Percentiles rank a stretch among this genome's conserved stretches.
phyloP scores from a whole-genome alignment of 2,797 vertebrate species.

The Lithobates pipiens region DNA sequence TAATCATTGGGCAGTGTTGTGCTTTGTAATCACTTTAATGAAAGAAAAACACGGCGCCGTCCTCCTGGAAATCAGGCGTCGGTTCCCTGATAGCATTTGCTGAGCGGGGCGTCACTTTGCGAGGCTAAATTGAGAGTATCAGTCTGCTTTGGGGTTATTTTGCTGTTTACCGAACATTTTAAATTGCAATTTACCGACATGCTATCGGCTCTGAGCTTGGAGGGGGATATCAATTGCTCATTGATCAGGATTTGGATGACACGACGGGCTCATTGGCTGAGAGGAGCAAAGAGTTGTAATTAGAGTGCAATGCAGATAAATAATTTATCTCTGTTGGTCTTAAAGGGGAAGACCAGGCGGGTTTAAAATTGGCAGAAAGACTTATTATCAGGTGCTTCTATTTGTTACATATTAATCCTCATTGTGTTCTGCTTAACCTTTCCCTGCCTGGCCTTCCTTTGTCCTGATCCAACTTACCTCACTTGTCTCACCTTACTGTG shows the following conservation, averaged over 20 bases:
- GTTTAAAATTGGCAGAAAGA: not conserved
- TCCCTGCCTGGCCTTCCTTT: too few species aligned
- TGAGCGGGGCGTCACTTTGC: not conserved
- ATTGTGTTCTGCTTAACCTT: too few species aligned
- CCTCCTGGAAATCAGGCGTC: not conserved
- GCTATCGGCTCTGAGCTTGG: constrained; percentile 12
- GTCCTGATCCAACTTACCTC: too few species aligned
- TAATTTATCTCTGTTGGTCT: constrained; percentile 44
- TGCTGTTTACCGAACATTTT: constrained; percentile 20
- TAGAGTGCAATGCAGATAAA: constrained; percentile 43
- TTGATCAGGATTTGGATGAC: constrained; percentile 45
- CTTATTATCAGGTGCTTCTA: too few species aligned
- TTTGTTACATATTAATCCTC: too few species aligned
- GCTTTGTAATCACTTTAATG: not conserved
- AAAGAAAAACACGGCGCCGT: not conserved
- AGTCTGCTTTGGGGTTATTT: not conserved
- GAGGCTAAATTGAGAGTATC: not conserved
- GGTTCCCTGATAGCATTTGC: not conserved
- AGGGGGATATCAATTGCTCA: constrained; percentile 47
- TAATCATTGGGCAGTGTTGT: not conserved
- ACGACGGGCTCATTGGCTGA: constrained; percentile 19
- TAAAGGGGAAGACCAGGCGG: not conserved
- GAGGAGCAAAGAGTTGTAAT: constrained; percentile 34
- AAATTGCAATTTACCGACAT: constrained; percentile 37
- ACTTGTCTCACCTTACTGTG: too few species aligned